Conservation (phyloP, 2,888 invertebrate genomes). For the Coronaproctus castanopsis region DNA sequence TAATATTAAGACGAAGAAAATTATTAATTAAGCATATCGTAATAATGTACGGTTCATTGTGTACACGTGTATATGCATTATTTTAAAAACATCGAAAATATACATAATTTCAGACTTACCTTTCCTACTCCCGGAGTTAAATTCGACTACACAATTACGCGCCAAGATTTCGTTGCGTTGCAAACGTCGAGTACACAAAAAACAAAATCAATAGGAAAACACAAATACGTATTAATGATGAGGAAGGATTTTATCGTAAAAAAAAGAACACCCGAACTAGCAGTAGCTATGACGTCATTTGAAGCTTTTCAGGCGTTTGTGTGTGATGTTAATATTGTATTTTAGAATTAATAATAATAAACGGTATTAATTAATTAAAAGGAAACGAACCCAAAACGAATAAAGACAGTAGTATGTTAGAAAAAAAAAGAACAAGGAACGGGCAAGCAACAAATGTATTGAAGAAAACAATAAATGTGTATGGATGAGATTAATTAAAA, state of each 20-base stretch:
- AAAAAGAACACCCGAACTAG: conserved; percentile 8
- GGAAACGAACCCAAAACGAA: too few species aligned
- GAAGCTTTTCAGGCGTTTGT: conserved; percentile 7
- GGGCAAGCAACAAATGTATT: background rate
- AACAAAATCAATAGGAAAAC: background rate
- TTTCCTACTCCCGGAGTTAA: background rate
- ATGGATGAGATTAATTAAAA: too few species aligned
- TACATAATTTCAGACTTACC: too few species aligned
- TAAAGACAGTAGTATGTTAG: background rate
- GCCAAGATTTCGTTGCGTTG: too few species aligned
- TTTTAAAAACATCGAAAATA: too few species aligned
- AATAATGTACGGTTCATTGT: too few species aligned
- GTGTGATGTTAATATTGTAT: background rate
- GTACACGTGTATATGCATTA: too few species aligned
- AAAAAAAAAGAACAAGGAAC: background rate
- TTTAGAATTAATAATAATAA: background rate
- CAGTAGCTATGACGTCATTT: conserved; percentile 14
- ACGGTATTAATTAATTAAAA: too few species aligned
- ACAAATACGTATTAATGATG: background rate
- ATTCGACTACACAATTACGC: too few species aligned
- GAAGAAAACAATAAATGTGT: background rate
- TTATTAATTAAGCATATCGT: too few species aligned
- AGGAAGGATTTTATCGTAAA: background rate
- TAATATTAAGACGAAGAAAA: too few species aligned
- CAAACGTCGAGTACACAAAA: too few species aligned